phyloP scores from a whole-genome alignment of 2,797 vertebrate species.

The Rousettus madagascariensis region DNA sequence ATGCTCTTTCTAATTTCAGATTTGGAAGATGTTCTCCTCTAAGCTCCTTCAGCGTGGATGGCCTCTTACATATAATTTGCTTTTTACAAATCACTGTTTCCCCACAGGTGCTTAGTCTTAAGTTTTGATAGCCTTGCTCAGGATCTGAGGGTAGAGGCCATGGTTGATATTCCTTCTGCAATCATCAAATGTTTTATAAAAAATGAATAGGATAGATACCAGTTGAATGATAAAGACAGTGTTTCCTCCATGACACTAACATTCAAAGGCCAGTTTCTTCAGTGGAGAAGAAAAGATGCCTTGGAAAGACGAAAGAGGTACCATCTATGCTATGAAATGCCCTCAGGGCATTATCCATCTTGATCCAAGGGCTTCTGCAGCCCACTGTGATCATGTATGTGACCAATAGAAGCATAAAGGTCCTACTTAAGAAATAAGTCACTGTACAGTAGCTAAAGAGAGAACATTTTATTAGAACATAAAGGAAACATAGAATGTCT shows the following conservation, averaged over 20 bases:
- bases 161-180: not conserved
- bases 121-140: not conserved
- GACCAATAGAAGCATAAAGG: not conserved
- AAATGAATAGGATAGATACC: not conserved
- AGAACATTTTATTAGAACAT: slow-evolving; percentile 68
- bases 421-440: slow-evolving; percentile 1
- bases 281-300: not conserved
- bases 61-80: not conserved
- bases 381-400: not conserved
- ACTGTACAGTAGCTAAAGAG: not conserved
- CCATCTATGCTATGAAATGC: not conserved
- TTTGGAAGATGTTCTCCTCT: not conserved
- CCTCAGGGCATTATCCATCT: not conserved
- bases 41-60: not conserved
- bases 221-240: not conserved
- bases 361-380: not conserved
- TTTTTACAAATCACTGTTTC: not conserved
- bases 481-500: not conserved
- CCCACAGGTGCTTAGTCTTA: not conserved
- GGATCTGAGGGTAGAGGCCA: not conserved
- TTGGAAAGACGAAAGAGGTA: not conserved
- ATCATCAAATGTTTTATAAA: not conserved
- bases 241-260: not conserved
- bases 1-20: not conserved
- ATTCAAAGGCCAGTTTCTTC: not conserved